Conservation (phyloP, 2,113 vertebrate species). For the Scomber colias region DNA sequence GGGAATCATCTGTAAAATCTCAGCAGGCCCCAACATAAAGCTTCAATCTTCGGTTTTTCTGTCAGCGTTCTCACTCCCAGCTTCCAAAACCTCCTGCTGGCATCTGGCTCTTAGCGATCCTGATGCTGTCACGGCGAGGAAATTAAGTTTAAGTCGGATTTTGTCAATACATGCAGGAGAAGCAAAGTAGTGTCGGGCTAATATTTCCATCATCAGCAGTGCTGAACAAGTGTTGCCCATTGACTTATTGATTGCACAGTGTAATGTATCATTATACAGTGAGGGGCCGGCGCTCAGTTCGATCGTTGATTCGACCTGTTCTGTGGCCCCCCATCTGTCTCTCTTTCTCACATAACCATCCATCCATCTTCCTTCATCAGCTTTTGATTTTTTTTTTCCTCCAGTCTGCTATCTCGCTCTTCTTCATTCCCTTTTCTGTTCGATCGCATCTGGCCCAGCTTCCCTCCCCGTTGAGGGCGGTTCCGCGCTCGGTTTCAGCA, state of each 20-base stretch:
- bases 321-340: constrained; percentile 81
- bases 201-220: constrained; percentile 72
- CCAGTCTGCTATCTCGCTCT: constrained; percentile 8
- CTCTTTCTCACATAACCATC: constrained; percentile 81
- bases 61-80: not conserved
- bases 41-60: not conserved
- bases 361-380: constrained; percentile 76
- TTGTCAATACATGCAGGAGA: constrained; percentile 62
- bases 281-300: constrained; percentile 68
- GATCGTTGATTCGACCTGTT: constrained; percentile 72
- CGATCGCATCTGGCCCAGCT: constrained; percentile 31
- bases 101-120: constrained; percentile 72
- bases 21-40: not conserved
- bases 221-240: constrained; percentile 81
- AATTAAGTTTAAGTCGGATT: constrained; percentile 78
- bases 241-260: constrained; percentile 81
- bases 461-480: constrained; percentile 12
- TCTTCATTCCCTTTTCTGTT: constrained; percentile 33
- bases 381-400: constrained; percentile 6
- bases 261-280: constrained; percentile 83
- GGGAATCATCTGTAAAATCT: constrained; percentile 5
- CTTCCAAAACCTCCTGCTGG: constrained; percentile 46
- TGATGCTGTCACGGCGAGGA: constrained; percentile 39
- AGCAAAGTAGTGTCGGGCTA: constrained; percentile 66
- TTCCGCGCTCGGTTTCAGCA: constrained; percentile 32